These are phyloP conservation scores for Dinomys branickii DNA, from an alignment of 2,113 vertebrate species.

Conservation along the genomic window DNA sequence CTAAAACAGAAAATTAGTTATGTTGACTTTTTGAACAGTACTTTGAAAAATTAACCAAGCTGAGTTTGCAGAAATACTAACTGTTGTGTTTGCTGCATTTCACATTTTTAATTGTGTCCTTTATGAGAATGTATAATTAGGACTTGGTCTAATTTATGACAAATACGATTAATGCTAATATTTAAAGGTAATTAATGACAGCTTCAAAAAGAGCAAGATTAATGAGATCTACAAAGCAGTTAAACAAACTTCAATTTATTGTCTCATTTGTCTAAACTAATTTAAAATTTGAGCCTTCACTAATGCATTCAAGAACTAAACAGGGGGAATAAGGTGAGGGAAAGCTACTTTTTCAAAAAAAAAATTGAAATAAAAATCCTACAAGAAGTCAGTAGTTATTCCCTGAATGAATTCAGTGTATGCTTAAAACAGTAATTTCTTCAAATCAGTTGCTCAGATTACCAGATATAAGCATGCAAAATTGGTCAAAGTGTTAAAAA, in stretches of 20 bases:
- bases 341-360: not conserved
- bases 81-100: slow-evolving; percentile 65
- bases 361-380: not conserved
- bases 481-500: too few species aligned
- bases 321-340: not conserved
- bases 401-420: not conserved
- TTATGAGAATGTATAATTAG: slow-evolving; percentile 60
- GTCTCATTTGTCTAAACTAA: slow-evolving; percentile 36
- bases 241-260: slow-evolving; percentile 57
- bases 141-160: slow-evolving; percentile 59
- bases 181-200: slow-evolving; percentile 73
- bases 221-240: slow-evolving; percentile 39
- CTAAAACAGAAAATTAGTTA: slow-evolving; percentile 63
- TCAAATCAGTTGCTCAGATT: not conserved
- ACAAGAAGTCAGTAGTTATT: not conserved
- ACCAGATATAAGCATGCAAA: too few species aligned
- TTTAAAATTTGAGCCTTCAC: slow-evolving; percentile 32
- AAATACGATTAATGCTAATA: slow-evolving; percentile 72
- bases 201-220: slow-evolving; percentile 56
- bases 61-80: slow-evolving; percentile 62
- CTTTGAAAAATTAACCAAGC: slow-evolving; percentile 72
- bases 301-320: not conserved
- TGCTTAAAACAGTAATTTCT: not conserved
- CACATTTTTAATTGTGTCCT: slow-evolving; percentile 67
- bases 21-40: slow-evolving; percentile 72